Evolutionary conservation across 2,113 vertebrate species (phyloP).

Genomic region (rabbit (Oryctolagus cuniculus)): mOryCun1.1 NC_091445.1:44677501-44678000

Average conservation of each 20-base stretch:
- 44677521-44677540: not conserved
- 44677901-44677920: not conserved
- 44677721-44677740: not conserved
- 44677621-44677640: not conserved
- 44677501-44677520: not conserved
- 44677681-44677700: slow-evolving; percentile 2
- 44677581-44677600: not conserved
- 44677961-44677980: not conserved
- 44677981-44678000: not conserved
- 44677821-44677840: not conserved
- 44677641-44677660: not conserved
- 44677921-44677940: not conserved
- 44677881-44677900: not conserved
- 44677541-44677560: not conserved
- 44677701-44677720: not conserved
- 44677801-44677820: not conserved
- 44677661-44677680: not conserved
- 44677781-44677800: not conserved
- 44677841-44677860: not conserved
- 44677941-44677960: not conserved
- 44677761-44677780: not conserved
- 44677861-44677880: not conserved
- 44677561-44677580: not conserved
- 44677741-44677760: not conserved
- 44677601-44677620: not conserved